Base-by-base conservation (phyloP, 2,888 invertebrate species). In the Brenthis ino region DNA sequence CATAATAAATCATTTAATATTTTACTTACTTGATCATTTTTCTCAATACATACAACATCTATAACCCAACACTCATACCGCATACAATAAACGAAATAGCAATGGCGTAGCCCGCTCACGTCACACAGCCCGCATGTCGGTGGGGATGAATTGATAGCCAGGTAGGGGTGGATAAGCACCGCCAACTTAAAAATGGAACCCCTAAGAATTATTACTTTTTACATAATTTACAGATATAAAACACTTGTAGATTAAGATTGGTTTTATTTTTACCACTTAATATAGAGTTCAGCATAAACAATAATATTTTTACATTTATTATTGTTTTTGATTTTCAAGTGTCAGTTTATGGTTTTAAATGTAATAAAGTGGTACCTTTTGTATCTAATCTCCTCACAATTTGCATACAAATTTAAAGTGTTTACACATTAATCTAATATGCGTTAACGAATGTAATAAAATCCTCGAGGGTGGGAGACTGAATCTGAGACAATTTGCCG, bases 401-500 rank as follows among this genome's bases (percentile, higher is more conserved):
- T 86, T 82, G 82, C 86, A 87, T 85, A 83, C 82, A 87, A 88
- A 88, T 85, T 85, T 77, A 69, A 85, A 86, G 82, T 84, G 83
- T 86, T 87, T 82, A 82, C 82, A 82, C 86, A 87, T 87, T 89
- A 88, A 89, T 92, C 85, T 89, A 87, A 88, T 85, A 90, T 88
- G 84, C 86, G 85, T 89, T 91, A 91, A 90, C 90, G 88, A 91
- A 91, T 89, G 90, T 89, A 90, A 91, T 92, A 90, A 91, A 92
- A 91, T 88, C 87, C 84, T 83, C 80, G 74, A 37, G 75, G 78
- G 71, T 75, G 83, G 75, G 85, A 51, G 85, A 82, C 82, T 82
- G 88, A 88, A 89, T 89, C 88, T 88, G 88, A 92, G 92, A 93
- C 92, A 92, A 91, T 93, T 93, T 90, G 91, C 89, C 85, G 80